Evolutionary conservation across 2,888 invertebrate species (phyloP).

Genomic region (Lacanobia oleracea): DNA sequence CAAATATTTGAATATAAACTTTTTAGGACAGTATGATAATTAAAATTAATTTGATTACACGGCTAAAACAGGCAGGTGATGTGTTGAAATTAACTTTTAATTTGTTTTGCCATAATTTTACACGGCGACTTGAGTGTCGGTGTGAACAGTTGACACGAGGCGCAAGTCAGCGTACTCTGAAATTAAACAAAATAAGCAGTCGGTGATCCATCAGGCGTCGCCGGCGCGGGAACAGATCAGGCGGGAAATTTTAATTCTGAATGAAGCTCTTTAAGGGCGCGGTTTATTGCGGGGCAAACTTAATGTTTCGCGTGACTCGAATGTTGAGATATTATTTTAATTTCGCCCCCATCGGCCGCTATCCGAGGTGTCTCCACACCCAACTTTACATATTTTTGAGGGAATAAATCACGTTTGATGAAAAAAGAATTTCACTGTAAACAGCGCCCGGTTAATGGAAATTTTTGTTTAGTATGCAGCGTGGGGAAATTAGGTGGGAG

Average conservation of each 20-base stretch:
- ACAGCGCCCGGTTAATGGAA: slow-evolving; percentile 85
- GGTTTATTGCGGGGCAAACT: slow-evolving; percentile 87
- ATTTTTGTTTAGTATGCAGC: slow-evolving; percentile 84
- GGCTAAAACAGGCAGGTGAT: slow-evolving; percentile 41
- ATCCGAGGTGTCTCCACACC: slow-evolving; percentile 78
- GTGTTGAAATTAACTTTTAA: slow-evolving; percentile 62
- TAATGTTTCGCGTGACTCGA: slow-evolving; percentile 90
- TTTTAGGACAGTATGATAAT: slow-evolving; percentile 32
- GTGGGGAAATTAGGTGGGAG: slow-evolving; percentile 74
- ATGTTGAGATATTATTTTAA: slow-evolving; percentile 89
- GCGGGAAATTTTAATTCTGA: slow-evolving; percentile 90
- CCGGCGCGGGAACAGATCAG: slow-evolving; percentile 85
- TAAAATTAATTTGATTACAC: slow-evolving; percentile 50
- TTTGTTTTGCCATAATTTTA: slow-evolving; percentile 61
- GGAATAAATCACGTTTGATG: slow-evolving; percentile 88
- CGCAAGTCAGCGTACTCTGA: slow-evolving; percentile 47
- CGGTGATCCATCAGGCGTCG: slow-evolving; percentile 84
- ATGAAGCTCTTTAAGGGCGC: slow-evolving; percentile 87
- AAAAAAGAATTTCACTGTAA: slow-evolving; percentile 86
- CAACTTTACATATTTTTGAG: slow-evolving; percentile 89
- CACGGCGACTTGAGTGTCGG: slow-evolving; percentile 51
- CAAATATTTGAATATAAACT: slow-evolving; percentile 26
- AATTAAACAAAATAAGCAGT: slow-evolving; percentile 77
- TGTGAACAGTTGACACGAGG: slow-evolving; percentile 60
- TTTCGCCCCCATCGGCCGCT: slow-evolving; percentile 82